phyloP scores from a whole-genome alignment of 2,797 vertebrate species.

The Tapera naevia region DNA sequence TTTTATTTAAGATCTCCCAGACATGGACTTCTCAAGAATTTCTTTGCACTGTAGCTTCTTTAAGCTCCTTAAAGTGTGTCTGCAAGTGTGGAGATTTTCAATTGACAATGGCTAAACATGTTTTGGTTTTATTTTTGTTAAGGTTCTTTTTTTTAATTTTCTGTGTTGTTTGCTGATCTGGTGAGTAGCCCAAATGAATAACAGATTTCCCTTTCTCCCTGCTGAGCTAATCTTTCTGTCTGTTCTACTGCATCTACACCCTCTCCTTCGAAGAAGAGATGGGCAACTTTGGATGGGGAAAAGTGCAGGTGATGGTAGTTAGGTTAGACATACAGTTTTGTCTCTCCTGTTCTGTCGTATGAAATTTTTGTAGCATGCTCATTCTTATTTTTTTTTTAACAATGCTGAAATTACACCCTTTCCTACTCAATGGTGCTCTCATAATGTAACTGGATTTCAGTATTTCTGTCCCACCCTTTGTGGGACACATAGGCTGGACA shows the following conservation, averaged over 20 bases:
- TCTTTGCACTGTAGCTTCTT: slow-evolving; percentile 20
- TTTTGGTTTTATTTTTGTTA: background rate
- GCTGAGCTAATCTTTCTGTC: background rate
- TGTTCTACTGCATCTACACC: background rate
- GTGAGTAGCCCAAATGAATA: background rate
- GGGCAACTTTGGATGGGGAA: background rate
- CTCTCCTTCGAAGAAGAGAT: background rate
- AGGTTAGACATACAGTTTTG: background rate
- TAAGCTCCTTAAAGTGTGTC: background rate
- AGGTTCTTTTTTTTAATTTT: background rate
- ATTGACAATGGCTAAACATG: background rate
- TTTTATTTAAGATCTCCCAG: slow-evolving; percentile 62
- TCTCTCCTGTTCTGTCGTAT: background rate
- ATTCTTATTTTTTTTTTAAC: background rate
- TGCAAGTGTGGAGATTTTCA: background rate
- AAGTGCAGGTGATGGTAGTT: background rate
- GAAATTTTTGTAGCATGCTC: background rate
- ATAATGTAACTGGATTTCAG: background rate
- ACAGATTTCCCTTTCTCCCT: background rate
- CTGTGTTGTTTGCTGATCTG: background rate
- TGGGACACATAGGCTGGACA: background rate
- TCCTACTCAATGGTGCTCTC: background rate
- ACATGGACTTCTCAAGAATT: slow-evolving; percentile 47
- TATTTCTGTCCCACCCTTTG: background rate
- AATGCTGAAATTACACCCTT: background rate